These are phyloP conservation scores for Alauda arvensis DNA, from an alignment of 2,797 vertebrate species.

Conservation along the genomic window DNA sequence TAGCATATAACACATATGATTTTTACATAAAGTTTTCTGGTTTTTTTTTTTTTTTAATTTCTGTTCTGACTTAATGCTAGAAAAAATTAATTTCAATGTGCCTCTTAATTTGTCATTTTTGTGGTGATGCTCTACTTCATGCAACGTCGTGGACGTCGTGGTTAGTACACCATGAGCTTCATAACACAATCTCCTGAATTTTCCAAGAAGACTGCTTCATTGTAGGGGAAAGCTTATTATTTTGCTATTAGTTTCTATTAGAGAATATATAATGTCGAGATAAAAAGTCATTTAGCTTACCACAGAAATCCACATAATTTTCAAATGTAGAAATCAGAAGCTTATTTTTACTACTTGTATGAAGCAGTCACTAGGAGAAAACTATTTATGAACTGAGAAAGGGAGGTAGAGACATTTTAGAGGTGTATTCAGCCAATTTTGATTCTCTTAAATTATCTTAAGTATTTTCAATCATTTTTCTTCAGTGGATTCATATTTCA, in stretches of 20 bases:
- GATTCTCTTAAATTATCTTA: constrained; percentile 34
- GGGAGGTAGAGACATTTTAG: constrained; percentile 4
- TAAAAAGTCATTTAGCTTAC: constrained; percentile 50
- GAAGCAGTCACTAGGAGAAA: constrained; percentile 17
- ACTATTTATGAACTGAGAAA: constrained; percentile 26
- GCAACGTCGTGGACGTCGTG: too few relatives aligned
- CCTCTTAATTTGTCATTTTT: neutral
- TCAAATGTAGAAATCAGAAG: constrained; percentile 25
- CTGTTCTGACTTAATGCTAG: neutral
- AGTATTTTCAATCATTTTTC: constrained; percentile 47
- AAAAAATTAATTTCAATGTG: neutral
- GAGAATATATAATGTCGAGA: constrained; percentile 28
- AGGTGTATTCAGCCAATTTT: constrained; percentile 28
- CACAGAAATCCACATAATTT: constrained; percentile 17
- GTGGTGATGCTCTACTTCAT: neutral
- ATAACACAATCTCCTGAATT: neutral
- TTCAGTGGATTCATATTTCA: constrained; percentile 62
- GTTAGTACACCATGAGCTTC: neutral
- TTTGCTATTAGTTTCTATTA: constrained; percentile 50
- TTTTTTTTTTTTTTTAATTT: neutral
- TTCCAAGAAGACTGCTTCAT: constrained; percentile 28
- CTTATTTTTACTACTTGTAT: constrained; percentile 26
- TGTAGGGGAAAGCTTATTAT: constrained; percentile 25
- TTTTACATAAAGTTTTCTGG: neutral
- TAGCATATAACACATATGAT: neutral